Conservation (phyloP, 2,797 vertebrate species). For the Hephaestus fuliginosus region DNA sequence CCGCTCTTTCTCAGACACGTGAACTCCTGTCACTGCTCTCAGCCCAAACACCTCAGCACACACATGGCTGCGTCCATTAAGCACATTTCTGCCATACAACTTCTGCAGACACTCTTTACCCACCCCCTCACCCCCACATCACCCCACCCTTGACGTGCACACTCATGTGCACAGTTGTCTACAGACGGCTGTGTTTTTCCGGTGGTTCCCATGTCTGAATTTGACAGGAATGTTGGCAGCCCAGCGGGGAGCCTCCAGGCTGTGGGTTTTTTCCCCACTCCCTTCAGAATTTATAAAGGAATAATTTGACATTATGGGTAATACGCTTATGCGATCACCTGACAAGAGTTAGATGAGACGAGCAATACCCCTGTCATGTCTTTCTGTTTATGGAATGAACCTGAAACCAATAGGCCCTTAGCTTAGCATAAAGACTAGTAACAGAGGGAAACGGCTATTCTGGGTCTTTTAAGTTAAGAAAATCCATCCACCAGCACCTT, state of each 20-base stretch:
- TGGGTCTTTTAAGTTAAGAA: neutral
- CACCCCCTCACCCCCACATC: no score
- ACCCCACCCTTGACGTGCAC: neutral
- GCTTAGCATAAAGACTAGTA: neutral
- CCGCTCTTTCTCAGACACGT: conserved; percentile 33
- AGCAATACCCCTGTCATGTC: neutral
- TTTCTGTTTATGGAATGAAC: neutral
- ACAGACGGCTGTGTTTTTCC: conserved; percentile 57
- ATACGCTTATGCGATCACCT: neutral
- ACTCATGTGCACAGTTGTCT: conserved; percentile 33
- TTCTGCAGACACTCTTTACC: neutral
- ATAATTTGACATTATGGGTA: conserved; percentile 29
- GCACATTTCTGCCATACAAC: conserved; percentile 47
- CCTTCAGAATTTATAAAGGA: conserved; percentile 15
- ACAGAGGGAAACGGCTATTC: neutral
- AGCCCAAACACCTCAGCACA: conserved; percentile 50
- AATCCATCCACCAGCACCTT: neutral
- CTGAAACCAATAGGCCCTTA: neutral
- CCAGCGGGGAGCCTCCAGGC: conserved; percentile 59
- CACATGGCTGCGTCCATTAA: conserved; percentile 59
- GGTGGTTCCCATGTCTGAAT: conserved; percentile 74
- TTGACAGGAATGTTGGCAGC: conserved; percentile 76
- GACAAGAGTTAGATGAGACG: neutral
- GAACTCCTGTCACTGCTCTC: conserved; percentile 50
- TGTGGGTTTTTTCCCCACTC: conserved; percentile 20